Conservation (phyloP, 2,113 vertebrate species). For the Propithecus coquereli region DNA sequence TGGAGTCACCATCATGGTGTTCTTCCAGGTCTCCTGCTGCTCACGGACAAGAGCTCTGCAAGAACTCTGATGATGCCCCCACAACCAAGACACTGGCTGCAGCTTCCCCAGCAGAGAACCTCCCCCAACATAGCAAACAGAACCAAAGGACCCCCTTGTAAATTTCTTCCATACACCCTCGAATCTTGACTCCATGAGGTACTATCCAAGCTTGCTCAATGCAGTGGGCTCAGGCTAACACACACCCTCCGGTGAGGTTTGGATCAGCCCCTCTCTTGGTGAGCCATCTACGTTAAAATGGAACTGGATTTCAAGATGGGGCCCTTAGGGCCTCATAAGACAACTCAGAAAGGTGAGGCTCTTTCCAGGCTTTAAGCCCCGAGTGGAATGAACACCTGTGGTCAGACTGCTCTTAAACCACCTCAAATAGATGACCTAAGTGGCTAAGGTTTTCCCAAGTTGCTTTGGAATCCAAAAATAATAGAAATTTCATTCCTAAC, state of each 20-base stretch:
- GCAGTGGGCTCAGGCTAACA: neutral
- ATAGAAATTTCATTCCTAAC: neutral
- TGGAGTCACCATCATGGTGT: neutral
- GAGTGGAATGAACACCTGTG: neutral
- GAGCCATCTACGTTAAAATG: neutral
- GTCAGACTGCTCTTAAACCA: neutral
- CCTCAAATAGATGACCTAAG: neutral
- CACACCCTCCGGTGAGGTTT: neutral
- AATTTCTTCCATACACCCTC: neutral
- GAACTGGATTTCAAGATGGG: neutral
- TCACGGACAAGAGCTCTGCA: neutral
- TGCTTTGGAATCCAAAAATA: neutral
- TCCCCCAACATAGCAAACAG: neutral
- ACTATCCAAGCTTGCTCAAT: neutral
- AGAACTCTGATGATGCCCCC: too few species aligned
- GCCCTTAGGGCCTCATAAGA: rapidly evolving
- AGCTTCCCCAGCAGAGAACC: neutral
- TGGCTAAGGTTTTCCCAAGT: neutral
- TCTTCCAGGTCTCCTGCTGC: neutral
- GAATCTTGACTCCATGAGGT: neutral
- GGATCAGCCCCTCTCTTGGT: neutral
- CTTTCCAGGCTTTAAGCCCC: neutral
- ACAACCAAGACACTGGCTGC: neutral
- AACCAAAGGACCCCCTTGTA: neutral
- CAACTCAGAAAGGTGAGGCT: neutral